These are phyloP conservation scores for Drosophila arizonae DNA, from an alignment of 1,140 invertebrate genomes.

Conservation along the genomic window DNA sequence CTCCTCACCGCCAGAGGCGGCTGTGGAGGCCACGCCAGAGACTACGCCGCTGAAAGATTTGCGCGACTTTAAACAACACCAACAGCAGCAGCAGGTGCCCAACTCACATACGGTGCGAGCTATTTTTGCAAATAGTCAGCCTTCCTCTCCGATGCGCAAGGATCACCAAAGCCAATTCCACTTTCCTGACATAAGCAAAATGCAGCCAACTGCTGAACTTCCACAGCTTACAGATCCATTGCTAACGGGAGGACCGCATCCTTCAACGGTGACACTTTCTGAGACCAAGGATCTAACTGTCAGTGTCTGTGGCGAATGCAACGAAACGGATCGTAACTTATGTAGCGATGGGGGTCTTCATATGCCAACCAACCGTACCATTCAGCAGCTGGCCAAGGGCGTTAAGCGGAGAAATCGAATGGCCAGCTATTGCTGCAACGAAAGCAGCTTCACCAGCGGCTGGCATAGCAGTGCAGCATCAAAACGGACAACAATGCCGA, in stretches of 20 bases:
- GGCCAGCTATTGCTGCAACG: conserved; percentile 75
- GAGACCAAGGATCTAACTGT: conserved; percentile 24
- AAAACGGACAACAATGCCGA: conserved; percentile 42
- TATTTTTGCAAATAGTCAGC: conserved; percentile 84
- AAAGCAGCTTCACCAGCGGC: conserved; percentile 29
- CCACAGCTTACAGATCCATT: conserved; percentile 42
- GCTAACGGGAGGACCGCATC: conserved; percentile 27
- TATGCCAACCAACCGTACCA: conserved; percentile 85
- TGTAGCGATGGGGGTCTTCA: conserved; percentile 85
- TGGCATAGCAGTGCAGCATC: conserved; percentile 22
- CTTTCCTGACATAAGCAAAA: conserved; percentile 59
- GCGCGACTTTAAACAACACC: conserved; percentile 71
- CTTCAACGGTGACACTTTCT: conserved; percentile 15
- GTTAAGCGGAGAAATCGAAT: conserved; percentile 84
- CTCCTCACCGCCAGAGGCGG: conserved; percentile 87
- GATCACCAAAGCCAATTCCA: conserved; percentile 84
- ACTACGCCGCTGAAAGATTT: conserved; percentile 91
- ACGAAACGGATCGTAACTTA: conserved; percentile 83
- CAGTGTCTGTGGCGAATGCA: conserved; percentile 80
- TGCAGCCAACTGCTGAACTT: conserved; percentile 14
- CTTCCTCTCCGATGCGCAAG: conserved; percentile 87
- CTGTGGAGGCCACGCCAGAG: conserved; percentile 93
- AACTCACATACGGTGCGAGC: conserved; percentile 87
- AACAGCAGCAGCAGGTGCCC: conserved; percentile 28
- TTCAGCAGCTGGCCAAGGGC: conserved; percentile 86